These are phyloP conservation scores for Hestina assimilis DNA, from an alignment of 1,140 invertebrate species.

Conservation along the genomic window DNA sequence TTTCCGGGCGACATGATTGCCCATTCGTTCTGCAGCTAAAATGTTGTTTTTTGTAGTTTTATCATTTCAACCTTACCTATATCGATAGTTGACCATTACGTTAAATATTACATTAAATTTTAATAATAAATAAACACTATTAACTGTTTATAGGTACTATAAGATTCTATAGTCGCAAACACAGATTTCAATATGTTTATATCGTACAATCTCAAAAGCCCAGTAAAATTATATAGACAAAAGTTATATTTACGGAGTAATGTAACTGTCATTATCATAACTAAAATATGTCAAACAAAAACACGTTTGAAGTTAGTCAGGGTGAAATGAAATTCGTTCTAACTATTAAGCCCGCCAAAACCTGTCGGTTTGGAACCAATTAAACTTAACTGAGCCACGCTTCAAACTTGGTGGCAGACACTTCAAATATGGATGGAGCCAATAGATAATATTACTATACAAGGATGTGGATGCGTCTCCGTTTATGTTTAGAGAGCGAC, in stretches of 20 bases:
- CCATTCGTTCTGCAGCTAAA: not conserved
- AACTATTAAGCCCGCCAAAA: conserved; percentile 24
- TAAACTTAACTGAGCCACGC: conserved; percentile 20
- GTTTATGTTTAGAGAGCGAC: no score
- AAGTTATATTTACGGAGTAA: not conserved
- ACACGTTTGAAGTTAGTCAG: conserved; percentile 10
- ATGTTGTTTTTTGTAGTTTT: not conserved
- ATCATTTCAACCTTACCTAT: no score
- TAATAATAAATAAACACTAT: no score
- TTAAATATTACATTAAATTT: no score
- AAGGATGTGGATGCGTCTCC: not conserved
- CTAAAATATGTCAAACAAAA: conserved; percentile 9
- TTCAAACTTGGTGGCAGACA: conserved; percentile 6
- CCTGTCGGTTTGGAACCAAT: conserved; percentile 19
- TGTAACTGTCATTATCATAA: conserved; percentile 3
- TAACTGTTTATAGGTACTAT: no score
- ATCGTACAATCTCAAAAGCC: not conserved
- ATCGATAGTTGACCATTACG: no score
- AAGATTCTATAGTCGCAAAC: no score
- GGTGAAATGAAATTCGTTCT: conserved; percentile 16
- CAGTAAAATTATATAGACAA: not conserved
- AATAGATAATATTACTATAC: not conserved
- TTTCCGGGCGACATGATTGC: conserved; percentile 40
- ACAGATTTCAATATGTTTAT: not conserved
- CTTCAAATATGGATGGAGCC: conserved; percentile 1